Conservation (phyloP, 2,797 vertebrate genomes). For the Clamator glandarius region DNA sequence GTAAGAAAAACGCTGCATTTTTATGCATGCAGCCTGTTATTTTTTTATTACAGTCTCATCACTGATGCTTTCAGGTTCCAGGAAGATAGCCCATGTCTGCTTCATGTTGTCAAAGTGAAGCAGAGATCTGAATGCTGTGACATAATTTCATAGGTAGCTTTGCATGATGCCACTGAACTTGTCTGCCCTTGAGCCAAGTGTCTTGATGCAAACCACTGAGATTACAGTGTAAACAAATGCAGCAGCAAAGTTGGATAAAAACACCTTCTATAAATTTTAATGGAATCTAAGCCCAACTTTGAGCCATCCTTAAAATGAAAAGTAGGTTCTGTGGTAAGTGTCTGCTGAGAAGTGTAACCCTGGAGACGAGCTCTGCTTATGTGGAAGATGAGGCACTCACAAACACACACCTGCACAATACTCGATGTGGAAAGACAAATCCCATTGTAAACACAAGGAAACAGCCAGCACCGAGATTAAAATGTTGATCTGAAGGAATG, state of each 20-base stretch:
- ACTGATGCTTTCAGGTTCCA: neutral
- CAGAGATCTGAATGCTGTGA: neutral
- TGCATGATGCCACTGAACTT: neutral
- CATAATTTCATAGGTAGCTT: neutral
- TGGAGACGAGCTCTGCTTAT: neutral
- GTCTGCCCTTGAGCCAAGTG: neutral
- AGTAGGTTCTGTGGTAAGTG: neutral
- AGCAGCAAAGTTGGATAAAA: neutral
- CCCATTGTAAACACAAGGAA: neutral
- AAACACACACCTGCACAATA: neutral
- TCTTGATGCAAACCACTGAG: neutral
- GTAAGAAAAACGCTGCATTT: constrained; percentile 73
- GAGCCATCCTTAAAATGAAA: neutral
- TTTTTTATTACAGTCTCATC: neutral
- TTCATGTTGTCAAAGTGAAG: neutral
- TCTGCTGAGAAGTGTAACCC: neutral
- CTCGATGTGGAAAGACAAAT: neutral
- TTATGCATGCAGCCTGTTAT: neutral
- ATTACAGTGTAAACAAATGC: neutral
- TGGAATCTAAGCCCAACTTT: neutral
- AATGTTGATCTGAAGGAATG: neutral
- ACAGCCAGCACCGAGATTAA: neutral
- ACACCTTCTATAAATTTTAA: neutral
- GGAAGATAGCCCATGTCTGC: neutral
- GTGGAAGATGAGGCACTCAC: neutral